Evolutionary conservation across 2,888 invertebrate species (phyloP).

Genomic region (Himalopsyche anomala): DNA sequence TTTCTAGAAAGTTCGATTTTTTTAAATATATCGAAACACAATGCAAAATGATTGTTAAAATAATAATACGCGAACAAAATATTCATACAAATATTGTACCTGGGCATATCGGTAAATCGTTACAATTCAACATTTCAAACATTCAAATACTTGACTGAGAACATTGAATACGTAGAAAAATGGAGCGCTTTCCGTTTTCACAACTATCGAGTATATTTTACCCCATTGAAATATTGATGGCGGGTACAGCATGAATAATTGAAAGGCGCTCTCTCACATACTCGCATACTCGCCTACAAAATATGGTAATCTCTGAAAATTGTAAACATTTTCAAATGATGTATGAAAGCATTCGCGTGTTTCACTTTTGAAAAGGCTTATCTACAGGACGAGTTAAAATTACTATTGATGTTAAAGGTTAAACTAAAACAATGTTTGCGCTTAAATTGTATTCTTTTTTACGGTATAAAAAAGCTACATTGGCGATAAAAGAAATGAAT

Average conservation of each 20-base stretch:
- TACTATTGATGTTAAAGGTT: too few species aligned
- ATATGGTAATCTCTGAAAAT: conserved; percentile 61
- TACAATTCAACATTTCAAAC: conserved; percentile 27
- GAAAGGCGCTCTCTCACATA: conserved; percentile 51
- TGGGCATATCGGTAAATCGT: neutral
- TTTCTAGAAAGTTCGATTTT: too few species aligned
- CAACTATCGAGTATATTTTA: conserved; percentile 39
- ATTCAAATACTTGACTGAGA: conserved; percentile 18
- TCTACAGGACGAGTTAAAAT: conserved; percentile 32
- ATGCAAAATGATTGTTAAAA: neutral
- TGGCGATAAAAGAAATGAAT: too few species aligned
- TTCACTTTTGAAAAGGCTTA: conserved; percentile 51
- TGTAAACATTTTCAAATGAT: conserved; percentile 61
- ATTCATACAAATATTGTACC: neutral
- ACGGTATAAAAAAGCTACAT: too few species aligned
- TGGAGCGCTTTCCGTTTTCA: conserved; percentile 45
- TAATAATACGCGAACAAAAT: neutral
- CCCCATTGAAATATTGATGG: conserved; percentile 57
- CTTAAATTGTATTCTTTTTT: too few species aligned
- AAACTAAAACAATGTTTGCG: too few species aligned
- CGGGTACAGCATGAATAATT: conserved; percentile 59
- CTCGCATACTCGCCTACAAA: conserved; percentile 52
- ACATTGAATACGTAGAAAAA: conserved; percentile 16
- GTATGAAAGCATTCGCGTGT: conserved; percentile 59
- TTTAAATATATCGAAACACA: too few species aligned